phyloP scores from a whole-genome alignment of 2,797 vertebrate genomes.

The Onychomys torridus region DNA sequence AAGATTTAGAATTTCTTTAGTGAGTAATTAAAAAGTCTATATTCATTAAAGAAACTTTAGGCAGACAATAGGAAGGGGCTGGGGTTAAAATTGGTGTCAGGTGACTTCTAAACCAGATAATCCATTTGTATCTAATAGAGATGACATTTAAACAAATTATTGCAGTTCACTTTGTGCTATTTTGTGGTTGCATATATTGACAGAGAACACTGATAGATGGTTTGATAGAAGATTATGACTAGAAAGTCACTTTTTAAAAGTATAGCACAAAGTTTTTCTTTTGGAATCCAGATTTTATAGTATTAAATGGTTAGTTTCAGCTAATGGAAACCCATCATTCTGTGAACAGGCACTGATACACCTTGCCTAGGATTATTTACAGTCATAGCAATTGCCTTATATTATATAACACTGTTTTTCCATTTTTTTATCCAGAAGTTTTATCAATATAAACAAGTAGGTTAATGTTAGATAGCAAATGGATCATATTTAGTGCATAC shows the following conservation, averaged over 20 bases:
- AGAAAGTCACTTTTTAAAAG: neutral
- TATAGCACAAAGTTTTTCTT: neutral
- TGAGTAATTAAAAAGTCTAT: neutral
- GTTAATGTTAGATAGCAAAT: neutral
- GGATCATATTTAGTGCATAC: neutral
- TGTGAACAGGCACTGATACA: neutral
- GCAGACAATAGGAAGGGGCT: neutral
- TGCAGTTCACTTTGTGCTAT: neutral
- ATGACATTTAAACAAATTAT: neutral
- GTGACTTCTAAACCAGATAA: neutral
- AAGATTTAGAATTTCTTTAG: slow-evolving; percentile 27
- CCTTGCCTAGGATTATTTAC: neutral
- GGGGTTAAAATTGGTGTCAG: neutral
- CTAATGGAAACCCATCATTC: neutral
- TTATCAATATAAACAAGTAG: neutral
- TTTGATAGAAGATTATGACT: slow-evolving; percentile 7
- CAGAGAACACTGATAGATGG: neutral
- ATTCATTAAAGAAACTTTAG: slow-evolving; percentile 20
- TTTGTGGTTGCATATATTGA: neutral
- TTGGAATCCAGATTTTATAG: neutral
- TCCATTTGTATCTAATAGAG: neutral
- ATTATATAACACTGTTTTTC: neutral
- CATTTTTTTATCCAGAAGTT: neutral
- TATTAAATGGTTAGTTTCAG: neutral
- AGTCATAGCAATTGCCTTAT: neutral